Base-by-base conservation (phyloP, 2,888 invertebrate genomes). In the Drosophila rubida region DNA sequence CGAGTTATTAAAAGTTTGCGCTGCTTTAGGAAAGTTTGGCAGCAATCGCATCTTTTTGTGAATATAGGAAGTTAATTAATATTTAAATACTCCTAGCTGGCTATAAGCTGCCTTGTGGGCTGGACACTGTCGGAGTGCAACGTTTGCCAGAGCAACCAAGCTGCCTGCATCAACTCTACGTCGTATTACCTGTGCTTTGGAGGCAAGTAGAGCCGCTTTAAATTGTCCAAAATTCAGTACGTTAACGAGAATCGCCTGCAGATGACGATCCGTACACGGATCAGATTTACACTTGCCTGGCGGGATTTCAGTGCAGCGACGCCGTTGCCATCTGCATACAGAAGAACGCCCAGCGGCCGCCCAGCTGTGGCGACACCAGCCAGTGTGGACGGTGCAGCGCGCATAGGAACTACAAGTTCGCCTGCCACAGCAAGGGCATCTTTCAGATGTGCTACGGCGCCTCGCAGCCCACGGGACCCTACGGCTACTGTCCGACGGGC, bases 381-480 rank as follows among this genome's bases (percentile, higher is more conserved):
- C 68, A 79, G n/a, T 91, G 91, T 55, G 90, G 90, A 2, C 77
- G 72, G 5, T 91, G 91, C n/a, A 86, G 86, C 42, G 91, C 90
- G 2, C 88, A 90, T n/a, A 67, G 73, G 0, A 89, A 90, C 66
- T 74, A 86, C 44, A 67, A 90, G 19, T 91, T 91, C 32, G 87
- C 90, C 30, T 91, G 91, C 62, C 80, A 68, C 8, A 89, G 90
- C 50, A 87, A 90, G 0, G 60, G 73, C 2, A 81, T 80, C 23
- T 91, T 90, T 11, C 89, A 84, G 37, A 88, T 90, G 89, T 91
- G 91, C 66, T 90, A 90, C 14, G 91, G 91, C 7, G 88, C 90
- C 19, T 49, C 68, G 0, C 79, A 73, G 11, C 87, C 91, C 5
- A 78, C 69, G 4, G 90, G 90, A 9, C 54, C 76, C 25, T 59